phyloP scores from a whole-genome alignment of 2,888 invertebrate genomes.

The Vesta saturnalis region DNA sequence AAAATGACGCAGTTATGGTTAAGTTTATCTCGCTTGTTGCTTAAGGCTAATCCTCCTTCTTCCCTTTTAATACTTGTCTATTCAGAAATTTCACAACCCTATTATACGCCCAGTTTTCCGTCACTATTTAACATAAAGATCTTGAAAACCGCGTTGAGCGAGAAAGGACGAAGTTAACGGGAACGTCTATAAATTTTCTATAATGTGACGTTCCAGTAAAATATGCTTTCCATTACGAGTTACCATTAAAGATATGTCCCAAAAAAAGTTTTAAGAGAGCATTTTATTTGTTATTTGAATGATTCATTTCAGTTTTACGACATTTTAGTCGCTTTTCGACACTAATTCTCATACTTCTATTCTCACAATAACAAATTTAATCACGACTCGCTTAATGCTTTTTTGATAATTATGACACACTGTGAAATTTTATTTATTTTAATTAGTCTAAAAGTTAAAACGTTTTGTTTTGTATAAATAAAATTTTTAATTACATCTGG shows the following conservation, averaged over 20 bases:
- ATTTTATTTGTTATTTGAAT: conserved; percentile 59
- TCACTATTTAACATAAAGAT: conserved; percentile 31
- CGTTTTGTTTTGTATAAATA: no score
- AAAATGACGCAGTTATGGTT: conserved; percentile 45
- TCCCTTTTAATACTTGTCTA: conserved; percentile 45
- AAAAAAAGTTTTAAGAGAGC: conserved; percentile 59
- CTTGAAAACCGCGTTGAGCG: conserved; percentile 24
- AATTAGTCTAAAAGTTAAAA: no score
- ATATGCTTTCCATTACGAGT: conserved; percentile 61
- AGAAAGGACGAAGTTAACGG: conserved; percentile 48
- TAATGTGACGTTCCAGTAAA: conserved; percentile 58
- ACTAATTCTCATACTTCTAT: conserved; percentile 9
- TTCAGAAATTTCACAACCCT: conserved; percentile 35
- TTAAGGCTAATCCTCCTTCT: conserved; percentile 51
- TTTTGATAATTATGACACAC: background rate
- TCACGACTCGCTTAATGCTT: background rate
- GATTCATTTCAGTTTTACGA: conserved; percentile 53
- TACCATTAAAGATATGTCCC: conserved; percentile 60
- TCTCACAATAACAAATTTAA: conserved; percentile 10
- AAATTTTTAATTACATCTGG: no score
- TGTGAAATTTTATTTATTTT: no score
- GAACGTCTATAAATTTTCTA: conserved; percentile 42
- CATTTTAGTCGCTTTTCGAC: conserved; percentile 30
- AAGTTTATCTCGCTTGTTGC: conserved; percentile 50
- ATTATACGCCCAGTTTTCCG: conserved; percentile 27